Percentiles rank a stretch among this genome's conserved stretches.
phyloP scores from a whole-genome alignment of 2,888 invertebrate genomes.

The Spilarctia lutea region DNA sequence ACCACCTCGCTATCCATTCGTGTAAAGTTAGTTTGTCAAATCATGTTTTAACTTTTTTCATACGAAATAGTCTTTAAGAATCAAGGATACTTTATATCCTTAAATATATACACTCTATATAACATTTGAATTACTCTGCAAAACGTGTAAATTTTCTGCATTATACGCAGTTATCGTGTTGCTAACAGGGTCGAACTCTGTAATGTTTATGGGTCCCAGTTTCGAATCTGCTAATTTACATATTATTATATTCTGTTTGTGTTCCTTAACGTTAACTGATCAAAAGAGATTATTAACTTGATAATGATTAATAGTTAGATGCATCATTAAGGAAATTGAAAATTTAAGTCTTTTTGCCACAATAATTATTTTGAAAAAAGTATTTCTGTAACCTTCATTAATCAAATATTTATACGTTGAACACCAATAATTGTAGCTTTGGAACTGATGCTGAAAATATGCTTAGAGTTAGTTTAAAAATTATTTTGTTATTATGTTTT shows the following conservation, averaged over 20 bases:
- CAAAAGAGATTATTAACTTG: constrained; percentile 5
- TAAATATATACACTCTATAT: constrained; percentile 36
- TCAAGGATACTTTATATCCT: constrained; percentile 3
- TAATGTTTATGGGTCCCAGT: constrained; percentile 23
- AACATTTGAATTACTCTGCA: constrained; percentile 47
- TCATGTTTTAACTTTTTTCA: too few species aligned
- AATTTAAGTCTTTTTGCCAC: neutral
- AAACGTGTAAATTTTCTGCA: constrained; percentile 53
- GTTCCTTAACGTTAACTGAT: constrained; percentile 8
- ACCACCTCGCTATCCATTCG: too few species aligned
- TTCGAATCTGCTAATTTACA: constrained; percentile 2
- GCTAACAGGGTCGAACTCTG: constrained; percentile 32
- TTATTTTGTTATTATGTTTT: neutral
- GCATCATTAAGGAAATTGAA: neutral
- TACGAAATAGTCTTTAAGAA: neutral
- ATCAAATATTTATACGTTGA: too few species aligned
- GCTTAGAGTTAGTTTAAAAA: neutral
- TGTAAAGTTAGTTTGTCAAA: too few species aligned
- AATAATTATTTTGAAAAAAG: neutral
- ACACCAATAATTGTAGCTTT: too few species aligned
- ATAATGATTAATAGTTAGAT: neutral
- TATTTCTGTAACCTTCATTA: neutral
- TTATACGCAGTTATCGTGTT: constrained; percentile 47
- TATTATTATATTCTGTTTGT: constrained; percentile 25
- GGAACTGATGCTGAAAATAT: too few species aligned